Conservation (phyloP, 2,113 vertebrate species). For the Gambusia holbrooki region DNA sequence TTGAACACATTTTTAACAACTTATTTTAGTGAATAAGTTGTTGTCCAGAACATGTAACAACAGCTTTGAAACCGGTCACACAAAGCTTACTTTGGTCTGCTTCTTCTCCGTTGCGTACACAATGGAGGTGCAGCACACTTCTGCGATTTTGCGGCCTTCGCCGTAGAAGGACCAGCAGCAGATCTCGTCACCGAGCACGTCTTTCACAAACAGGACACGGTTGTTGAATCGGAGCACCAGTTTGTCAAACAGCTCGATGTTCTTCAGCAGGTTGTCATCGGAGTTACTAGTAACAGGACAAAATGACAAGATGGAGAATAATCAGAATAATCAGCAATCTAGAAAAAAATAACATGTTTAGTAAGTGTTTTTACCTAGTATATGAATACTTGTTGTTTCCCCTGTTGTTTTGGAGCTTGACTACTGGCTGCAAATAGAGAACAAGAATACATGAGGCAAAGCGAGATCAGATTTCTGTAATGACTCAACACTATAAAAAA, state of each 20-base stretch:
- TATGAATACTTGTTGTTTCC: slow-evolving; percentile 99
- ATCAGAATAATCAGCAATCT: neutral
- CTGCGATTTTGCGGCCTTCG: slow-evolving; percentile 94
- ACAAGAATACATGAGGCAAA: neutral
- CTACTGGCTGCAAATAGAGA: slow-evolving; percentile 85
- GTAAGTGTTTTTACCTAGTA: slow-evolving; percentile 86
- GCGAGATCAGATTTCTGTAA: neutral
- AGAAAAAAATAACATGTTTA: neutral
- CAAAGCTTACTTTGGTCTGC: slow-evolving; percentile 90
- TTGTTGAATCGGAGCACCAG: slow-evolving; percentile 95
- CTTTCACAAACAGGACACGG: slow-evolving; percentile 95
- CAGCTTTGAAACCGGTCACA: neutral
- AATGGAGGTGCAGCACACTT: slow-evolving; percentile 99
- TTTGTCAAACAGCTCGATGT: slow-evolving; percentile 98
- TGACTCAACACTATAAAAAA: neutral
- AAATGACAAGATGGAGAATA: neutral
- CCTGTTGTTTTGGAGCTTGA: slow-evolving; percentile 96
- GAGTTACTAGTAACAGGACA: slow-evolving; percentile 85
- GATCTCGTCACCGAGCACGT: slow-evolving; percentile 96
- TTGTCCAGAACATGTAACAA: neutral
- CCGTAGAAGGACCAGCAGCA: slow-evolving; percentile 99
- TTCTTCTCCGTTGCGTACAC: slow-evolving; percentile 99
- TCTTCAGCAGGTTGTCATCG: slow-evolving; percentile 97
- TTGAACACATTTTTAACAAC: neutral
- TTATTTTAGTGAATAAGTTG: neutral